Percentiles rank a stretch among this genome's conserved stretches.
phyloP scores from a whole-genome alignment of 2,797 vertebrate genomes.

The Pogoniulus pusillus region DNA sequence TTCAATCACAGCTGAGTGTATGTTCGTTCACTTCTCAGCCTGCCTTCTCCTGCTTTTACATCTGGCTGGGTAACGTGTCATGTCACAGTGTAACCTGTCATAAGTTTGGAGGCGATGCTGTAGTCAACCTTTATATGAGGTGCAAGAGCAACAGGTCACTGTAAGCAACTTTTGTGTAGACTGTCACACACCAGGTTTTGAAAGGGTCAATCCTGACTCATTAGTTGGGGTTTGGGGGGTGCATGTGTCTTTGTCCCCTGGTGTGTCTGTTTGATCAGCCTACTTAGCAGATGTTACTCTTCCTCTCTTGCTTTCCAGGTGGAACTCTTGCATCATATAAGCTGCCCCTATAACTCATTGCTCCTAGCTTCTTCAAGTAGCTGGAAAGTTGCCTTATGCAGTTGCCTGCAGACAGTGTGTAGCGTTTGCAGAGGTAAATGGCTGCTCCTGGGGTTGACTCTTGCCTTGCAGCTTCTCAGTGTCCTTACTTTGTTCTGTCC shows the following conservation, averaged over 20 bases:
- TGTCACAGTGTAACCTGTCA: neutral
- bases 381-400: neutral
- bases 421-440: neutral
- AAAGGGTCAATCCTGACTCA: neutral
- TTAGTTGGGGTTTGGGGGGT: accelerated
- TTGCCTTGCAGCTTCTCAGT: neutral
- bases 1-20: neutral
- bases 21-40: neutral
- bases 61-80: neutral
- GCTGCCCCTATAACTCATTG: neutral
- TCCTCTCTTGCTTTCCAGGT: neutral
- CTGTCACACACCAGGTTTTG: neutral
- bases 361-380: neutral
- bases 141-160: neutral
- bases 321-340: neutral
- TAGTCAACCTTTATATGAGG: neutral
- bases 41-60: neutral
- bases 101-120: neutral
- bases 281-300: neutral
- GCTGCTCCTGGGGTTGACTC: neutral
- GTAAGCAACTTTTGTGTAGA: neutral
- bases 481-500: neutral
- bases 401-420: neutral
- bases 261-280: neutral
- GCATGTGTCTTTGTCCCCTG: neutral